phyloP scores from a whole-genome alignment of 2,113 vertebrate genomes.

The Silurus meridionalis region DNA sequence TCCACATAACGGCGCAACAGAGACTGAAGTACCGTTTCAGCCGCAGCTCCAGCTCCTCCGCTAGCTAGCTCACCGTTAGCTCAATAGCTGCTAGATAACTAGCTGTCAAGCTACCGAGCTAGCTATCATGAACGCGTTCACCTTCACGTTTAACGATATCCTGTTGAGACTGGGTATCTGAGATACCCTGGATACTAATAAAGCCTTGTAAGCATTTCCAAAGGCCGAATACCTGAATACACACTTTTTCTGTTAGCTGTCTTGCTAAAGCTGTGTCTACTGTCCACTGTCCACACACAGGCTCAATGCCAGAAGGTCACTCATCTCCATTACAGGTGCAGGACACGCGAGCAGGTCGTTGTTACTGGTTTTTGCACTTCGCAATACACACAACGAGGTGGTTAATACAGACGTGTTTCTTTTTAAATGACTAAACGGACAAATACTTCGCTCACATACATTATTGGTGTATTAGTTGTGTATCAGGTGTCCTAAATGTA shows the following conservation, averaged over 20 bases:
- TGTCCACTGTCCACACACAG: background rate
- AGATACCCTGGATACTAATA: background rate
- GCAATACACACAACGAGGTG: background rate
- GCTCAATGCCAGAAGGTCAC: slow-evolving; percentile 10
- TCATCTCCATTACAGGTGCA: background rate
- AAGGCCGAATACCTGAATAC: background rate
- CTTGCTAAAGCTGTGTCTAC: background rate
- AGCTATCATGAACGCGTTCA: background rate
- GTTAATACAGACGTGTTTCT: too few species aligned
- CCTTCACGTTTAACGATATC: background rate
- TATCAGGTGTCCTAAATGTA: too few species aligned
- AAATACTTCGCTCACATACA: too few species aligned
- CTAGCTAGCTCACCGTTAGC: background rate
- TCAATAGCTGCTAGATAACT: background rate
- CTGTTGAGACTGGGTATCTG: background rate
- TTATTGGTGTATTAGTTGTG: too few species aligned
- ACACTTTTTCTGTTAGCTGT: background rate
- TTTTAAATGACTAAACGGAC: too few species aligned
- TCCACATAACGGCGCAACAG: too few species aligned
- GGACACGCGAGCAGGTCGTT: background rate
- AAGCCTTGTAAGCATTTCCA: too few species aligned
- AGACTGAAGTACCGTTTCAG: background rate
- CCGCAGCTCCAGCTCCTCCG: background rate
- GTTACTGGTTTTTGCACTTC: background rate
- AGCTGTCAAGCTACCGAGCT: background rate